Conservation (phyloP, 1,140 invertebrate species). For the Ganaspis sp. region DNA sequence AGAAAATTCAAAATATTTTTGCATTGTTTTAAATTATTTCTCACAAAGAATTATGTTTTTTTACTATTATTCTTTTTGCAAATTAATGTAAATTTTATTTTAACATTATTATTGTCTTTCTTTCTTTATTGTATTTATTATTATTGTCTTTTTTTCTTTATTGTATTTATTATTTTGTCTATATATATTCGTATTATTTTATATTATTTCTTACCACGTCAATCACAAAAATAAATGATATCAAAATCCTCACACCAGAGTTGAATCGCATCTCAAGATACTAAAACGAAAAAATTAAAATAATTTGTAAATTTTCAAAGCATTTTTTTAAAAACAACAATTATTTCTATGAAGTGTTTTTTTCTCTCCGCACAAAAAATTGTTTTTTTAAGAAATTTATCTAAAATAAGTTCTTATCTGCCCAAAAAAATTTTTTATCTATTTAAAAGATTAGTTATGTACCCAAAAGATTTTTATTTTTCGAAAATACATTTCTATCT, state of each 20-base stretch:
- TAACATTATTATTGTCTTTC: not conserved
- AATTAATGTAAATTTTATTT: not conserved
- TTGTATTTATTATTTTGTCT: not conserved
- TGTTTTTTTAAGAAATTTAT: too few relatives aligned
- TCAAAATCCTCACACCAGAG: constrained; percentile 79
- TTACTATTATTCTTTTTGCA: not conserved
- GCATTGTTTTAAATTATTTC: too few relatives aligned
- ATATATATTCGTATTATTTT: constrained; percentile 32
- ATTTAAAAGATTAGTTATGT: too few relatives aligned
- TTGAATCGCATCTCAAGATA: constrained; percentile 86
- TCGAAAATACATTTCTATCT: too few relatives aligned
- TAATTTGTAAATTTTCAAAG: not conserved
- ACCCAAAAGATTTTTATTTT: too few relatives aligned
- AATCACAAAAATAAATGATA: constrained; percentile 83
- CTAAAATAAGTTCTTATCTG: too few relatives aligned
- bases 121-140: not conserved
- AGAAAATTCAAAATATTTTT: too few relatives aligned
- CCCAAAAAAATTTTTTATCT: too few relatives aligned
- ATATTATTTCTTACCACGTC: constrained; percentile 78
- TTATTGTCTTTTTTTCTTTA: not conserved
- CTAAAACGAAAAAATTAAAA: constrained; percentile 76
- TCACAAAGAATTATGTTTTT: too few relatives aligned
- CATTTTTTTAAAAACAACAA: not conserved
- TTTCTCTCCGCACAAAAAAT: too few relatives aligned
- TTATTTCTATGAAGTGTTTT: too few relatives aligned